Percentiles rank a stretch among this genome's conserved stretches.
phyloP scores from a whole-genome alignment of 2,113 vertebrate species.

The Mystacornis crossleyi region DNA sequence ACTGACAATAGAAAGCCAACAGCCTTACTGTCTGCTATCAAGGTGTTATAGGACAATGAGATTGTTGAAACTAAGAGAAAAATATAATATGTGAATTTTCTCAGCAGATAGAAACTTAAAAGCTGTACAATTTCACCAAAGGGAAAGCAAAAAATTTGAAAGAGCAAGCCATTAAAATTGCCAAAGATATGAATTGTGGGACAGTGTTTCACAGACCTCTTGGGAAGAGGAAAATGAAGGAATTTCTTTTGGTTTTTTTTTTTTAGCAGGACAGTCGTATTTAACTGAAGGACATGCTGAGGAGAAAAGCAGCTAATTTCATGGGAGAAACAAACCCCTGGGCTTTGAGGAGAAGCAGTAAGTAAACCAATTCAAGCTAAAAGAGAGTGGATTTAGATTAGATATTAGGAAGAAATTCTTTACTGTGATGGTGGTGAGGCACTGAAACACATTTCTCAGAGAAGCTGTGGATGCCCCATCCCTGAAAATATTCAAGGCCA shows the following conservation, averaged over 20 bases:
- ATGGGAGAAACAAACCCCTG: not conserved
- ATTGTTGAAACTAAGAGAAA: not conserved
- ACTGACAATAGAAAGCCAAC: not conserved
- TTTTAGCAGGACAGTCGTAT: not conserved
- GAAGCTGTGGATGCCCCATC: not conserved
- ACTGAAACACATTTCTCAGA: not conserved
- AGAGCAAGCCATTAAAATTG: not conserved
- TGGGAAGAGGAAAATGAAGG: not conserved
- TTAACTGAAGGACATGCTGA: not conserved
- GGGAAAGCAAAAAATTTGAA: not conserved
- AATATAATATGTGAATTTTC: not conserved
- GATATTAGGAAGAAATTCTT: not conserved
- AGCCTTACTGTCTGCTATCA: not conserved
- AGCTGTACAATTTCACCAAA: not conserved
- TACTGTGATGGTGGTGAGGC: not conserved
- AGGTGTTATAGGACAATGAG: not conserved
- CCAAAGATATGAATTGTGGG: not conserved
- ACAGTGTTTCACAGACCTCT: not conserved
- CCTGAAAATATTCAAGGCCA: not conserved
- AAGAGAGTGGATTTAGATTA: not conserved
- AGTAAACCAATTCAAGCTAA: not conserved
- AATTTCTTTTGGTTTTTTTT: too few species aligned
- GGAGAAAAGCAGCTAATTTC: not conserved
- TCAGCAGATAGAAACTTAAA: not conserved
- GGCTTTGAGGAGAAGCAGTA: not conserved